Percentiles rank a stretch among this genome's conserved stretches.
phyloP scores from a whole-genome alignment of 1,140 invertebrate genomes.

The Periplaneta americana region DNA sequence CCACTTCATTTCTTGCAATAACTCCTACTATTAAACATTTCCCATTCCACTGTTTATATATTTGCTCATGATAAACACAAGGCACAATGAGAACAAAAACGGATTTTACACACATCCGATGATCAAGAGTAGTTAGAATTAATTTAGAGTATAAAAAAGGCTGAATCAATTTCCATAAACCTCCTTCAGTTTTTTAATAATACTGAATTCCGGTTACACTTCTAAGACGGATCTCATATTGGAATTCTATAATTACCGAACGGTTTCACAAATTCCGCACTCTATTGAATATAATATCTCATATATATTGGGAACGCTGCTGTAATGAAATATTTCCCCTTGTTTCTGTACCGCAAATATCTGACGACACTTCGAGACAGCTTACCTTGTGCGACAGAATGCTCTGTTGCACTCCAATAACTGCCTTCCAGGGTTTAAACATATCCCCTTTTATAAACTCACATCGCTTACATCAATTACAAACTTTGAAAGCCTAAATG shows the following conservation, averaged over 20 bases:
- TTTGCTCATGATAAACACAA: too few relatives aligned
- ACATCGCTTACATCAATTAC: too few relatives aligned
- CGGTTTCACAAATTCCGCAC: not conserved
- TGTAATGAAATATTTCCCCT: not conserved
- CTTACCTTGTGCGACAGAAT: not conserved
- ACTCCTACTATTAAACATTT: too few relatives aligned
- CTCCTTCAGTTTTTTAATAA: not conserved
- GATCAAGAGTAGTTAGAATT: too few relatives aligned
- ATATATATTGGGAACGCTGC: not conserved
- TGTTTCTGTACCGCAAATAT: not conserved
- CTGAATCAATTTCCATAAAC: too few relatives aligned
- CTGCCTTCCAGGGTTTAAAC: not conserved
- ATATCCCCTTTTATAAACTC: too few relatives aligned
- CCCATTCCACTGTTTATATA: too few relatives aligned
- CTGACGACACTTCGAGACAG: not conserved
- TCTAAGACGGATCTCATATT: not conserved
- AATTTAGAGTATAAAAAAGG: too few relatives aligned
- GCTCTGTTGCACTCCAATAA: not conserved
- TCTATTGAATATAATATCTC: not conserved
- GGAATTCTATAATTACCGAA: not conserved
- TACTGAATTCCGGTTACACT: not conserved
- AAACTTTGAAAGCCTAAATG: too few relatives aligned
- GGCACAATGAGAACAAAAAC: too few relatives aligned
- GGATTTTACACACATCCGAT: too few relatives aligned
- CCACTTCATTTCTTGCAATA: too few relatives aligned